Evolutionary conservation across 2,888 invertebrate genomes (phyloP), one percentile per base, ranked within the genome.

Genomic region (Drosophila algonquin): DNA sequence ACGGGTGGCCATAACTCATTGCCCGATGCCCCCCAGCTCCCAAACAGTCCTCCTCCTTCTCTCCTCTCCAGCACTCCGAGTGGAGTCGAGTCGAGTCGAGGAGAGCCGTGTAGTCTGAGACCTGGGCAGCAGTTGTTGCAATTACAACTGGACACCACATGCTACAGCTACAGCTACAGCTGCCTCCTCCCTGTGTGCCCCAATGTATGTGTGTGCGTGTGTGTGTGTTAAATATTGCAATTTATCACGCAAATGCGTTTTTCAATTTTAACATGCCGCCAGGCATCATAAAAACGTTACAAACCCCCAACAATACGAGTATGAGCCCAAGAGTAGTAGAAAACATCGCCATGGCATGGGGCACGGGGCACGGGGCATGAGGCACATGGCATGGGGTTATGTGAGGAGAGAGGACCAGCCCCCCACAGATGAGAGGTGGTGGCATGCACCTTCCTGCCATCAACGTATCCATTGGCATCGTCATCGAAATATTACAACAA

Each of bases 211-310:
- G 58, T 24, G 16, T 54, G 57, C 32, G 40, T 59, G 59, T 58
- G 75, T 81, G 82, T 85, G 89, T 90, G 90, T 90, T 90, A 91
- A 91, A 91, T 91, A 91, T 91, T 91, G 91, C 91, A 90, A 91
- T 91, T 91, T 91, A 91, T 91, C 91, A 91, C 91, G 91, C 91
- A 91, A 91, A 90, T 91, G 91, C 91, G 91, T 91, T 90, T 90
- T 90, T 90, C 91, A 90, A 90, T 90, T 91, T 90, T 89, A 90
- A 91, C 91, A 90, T 89, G 91, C 91, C 91, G 91, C 91, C 88
- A 88, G 91, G 91, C 90, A 91, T 90, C 90, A 90, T 89, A 90
- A 89, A 87, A 89, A 86, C 86, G 89, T 89, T 86, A 77, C 86
- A 87, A 89, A 87, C 86, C 40, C 40, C 40, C 82, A 71, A 85